phyloP scores from a whole-genome alignment of 2,113 vertebrate species.

The Nyctereutes procyonoides region DNA sequence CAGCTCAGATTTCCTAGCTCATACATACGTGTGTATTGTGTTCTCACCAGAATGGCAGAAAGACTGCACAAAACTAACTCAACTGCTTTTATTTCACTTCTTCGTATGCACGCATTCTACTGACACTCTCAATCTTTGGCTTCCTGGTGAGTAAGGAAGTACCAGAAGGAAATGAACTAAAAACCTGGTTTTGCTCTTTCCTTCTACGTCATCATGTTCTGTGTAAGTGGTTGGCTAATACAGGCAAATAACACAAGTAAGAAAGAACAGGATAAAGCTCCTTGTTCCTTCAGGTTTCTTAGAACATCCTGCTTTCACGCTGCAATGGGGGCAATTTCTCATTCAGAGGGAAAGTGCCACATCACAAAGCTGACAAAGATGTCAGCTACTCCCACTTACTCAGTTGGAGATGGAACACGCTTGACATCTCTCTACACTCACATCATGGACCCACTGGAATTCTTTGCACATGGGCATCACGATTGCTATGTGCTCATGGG shows the following conservation, averaged over 20 bases:
- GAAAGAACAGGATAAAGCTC: neutral
- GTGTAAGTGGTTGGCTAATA: neutral
- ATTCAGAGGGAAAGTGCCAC: neutral
- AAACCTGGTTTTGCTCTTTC: neutral
- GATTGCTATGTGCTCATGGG: neutral
- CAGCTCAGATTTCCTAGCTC: slow-evolving; percentile 33
- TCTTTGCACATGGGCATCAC: neutral
- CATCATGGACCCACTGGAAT: neutral
- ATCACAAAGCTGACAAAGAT: neutral
- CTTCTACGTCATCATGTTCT: neutral
- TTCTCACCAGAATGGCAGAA: neutral
- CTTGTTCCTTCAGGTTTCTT: neutral
- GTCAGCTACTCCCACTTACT: neutral
- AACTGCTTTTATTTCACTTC: slow-evolving; percentile 30
- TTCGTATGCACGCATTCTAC: slow-evolving; percentile 3
- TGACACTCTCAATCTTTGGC: neutral
- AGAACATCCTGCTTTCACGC: neutral
- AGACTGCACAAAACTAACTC: neutral
- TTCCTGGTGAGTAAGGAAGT: neutral
- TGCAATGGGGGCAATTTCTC: neutral
- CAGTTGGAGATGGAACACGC: neutral
- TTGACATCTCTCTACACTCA: neutral
- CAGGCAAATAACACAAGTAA: neutral
- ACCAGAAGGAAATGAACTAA: neutral
- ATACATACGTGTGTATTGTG: slow-evolving; percentile 11